These are phyloP conservation scores for Stichopus horrens DNA, from an alignment of 53 echinoderm and acorn worm species.

Conservation along the genomic window DNA sequence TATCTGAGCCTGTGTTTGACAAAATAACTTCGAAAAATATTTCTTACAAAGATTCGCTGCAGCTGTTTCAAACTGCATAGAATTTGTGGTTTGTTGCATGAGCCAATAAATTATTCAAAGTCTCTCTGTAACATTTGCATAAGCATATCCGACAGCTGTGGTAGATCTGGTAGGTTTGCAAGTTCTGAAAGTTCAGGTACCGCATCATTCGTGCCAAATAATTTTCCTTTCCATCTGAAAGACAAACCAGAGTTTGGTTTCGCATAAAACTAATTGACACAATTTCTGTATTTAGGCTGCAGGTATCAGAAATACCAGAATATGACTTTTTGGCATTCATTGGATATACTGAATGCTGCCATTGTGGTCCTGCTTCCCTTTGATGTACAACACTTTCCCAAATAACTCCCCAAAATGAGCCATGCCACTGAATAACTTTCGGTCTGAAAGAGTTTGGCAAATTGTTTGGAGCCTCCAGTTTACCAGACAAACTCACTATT, in stretches of 20 bases:
- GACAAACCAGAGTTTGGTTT: slow-evolving; percentile 3
- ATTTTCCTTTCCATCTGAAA: slow-evolving; percentile 9
- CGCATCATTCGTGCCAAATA: background rate
- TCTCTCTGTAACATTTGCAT: no score
- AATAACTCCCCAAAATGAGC: slow-evolving; percentile 12
- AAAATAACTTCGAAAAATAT: no score
- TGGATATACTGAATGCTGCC: background rate
- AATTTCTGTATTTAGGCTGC: background rate
- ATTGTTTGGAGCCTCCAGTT: background rate
- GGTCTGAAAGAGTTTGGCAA: background rate
- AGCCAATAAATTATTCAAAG: no score
- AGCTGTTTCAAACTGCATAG: no score
- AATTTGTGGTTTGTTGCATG: no score
- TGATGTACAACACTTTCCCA: background rate
- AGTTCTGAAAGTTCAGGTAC: no score
- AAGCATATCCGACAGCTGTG: no score
- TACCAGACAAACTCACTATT: background rate
- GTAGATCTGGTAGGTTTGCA: no score
- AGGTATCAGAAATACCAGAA: background rate
- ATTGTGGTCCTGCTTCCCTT: background rate
- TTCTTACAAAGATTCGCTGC: no score
- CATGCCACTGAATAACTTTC: slow-evolving; percentile 28
- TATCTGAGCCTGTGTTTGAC: no score
- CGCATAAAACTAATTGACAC: slow-evolving; percentile 26
- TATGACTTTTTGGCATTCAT: background rate